Conservation (phyloP, 2,888 invertebrate genomes). For the Pelosia muscerda region DNA sequence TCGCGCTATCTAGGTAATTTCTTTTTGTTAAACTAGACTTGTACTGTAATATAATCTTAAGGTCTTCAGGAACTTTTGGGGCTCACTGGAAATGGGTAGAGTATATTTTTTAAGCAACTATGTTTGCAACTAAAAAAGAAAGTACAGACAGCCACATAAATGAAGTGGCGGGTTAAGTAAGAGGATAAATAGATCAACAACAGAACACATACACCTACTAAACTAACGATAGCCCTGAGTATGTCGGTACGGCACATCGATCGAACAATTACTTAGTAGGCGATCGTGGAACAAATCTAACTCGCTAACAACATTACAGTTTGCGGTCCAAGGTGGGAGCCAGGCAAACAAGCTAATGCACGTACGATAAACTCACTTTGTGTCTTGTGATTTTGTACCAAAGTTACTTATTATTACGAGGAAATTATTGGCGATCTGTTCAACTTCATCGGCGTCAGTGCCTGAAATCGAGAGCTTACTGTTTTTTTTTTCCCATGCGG, state of each 20-base stretch:
- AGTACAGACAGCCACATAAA: too few species aligned
- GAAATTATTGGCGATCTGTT: conserved; percentile 17
- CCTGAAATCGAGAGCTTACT: background rate
- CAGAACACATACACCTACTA: conserved; percentile 1
- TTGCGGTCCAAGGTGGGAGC: conserved; percentile 42
- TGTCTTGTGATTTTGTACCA: conserved; percentile 38
- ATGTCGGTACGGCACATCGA: conserved; percentile 28
- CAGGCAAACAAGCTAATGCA: conserved; percentile 48
- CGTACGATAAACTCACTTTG: conserved; percentile 49
- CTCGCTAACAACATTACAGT: conserved; percentile 56
- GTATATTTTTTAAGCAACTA: too few species aligned
- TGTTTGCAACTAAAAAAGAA: too few species aligned
- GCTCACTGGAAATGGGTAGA: too few species aligned
- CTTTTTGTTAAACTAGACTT: too few species aligned
- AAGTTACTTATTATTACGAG: conserved; percentile 32
- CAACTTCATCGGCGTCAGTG: conserved; percentile 6
- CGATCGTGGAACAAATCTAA: conserved; percentile 45
- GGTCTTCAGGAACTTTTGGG: too few species aligned
- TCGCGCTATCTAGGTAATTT: too few species aligned
- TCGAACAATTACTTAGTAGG: conserved; percentile 28
- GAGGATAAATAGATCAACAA: conserved; percentile 7
- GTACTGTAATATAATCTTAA: too few species aligned
- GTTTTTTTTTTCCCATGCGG: too few species aligned
- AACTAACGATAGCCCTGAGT: conserved; percentile 7
- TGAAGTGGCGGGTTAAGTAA: too few species aligned